A percentile compares a stretch with the other conserved stretches of the same genome.
phyloP scores from a whole-genome alignment of 2,113 vertebrate genomes.

The Gnathonemus longibarbis region DNA sequence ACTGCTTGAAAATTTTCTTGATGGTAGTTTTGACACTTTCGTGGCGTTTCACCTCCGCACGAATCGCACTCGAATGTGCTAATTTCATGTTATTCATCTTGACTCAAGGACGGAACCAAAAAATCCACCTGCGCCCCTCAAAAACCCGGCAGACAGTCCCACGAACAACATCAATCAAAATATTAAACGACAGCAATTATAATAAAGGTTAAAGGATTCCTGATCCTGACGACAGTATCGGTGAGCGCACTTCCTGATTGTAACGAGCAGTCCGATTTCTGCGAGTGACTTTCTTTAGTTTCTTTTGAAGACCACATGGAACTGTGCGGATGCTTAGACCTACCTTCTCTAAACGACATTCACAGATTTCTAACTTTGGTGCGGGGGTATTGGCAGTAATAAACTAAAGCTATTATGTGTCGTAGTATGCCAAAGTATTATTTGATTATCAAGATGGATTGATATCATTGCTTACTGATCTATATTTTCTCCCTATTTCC shows the following conservation, averaged over 20 bases:
- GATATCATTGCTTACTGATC: neutral
- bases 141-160: neutral
- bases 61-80: conserved; percentile 59
- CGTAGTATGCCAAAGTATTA: neutral
- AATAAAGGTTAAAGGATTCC: neutral
- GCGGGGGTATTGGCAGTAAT: neutral
- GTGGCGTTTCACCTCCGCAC: conserved; percentile 65
- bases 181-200: neutral
- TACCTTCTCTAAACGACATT: neutral
- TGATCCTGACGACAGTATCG: conserved; percentile 28
- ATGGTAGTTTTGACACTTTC: conserved; percentile 58
- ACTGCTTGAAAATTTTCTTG: conserved; percentile 56
- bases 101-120: conserved; percentile 17
- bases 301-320: neutral
- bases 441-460: neutral
- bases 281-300: neutral
- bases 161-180: neutral
- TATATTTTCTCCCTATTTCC: neutral
- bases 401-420: neutral
- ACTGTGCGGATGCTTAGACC: neutral
- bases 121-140: neutral
- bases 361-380: neutral
- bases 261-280: conserved; percentile 19
- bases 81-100: conserved; percentile 66
- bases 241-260: conserved; percentile 63